Base-by-base conservation (phyloP, 2,113 vertebrate species). In the Pipra filicauda region DNA sequence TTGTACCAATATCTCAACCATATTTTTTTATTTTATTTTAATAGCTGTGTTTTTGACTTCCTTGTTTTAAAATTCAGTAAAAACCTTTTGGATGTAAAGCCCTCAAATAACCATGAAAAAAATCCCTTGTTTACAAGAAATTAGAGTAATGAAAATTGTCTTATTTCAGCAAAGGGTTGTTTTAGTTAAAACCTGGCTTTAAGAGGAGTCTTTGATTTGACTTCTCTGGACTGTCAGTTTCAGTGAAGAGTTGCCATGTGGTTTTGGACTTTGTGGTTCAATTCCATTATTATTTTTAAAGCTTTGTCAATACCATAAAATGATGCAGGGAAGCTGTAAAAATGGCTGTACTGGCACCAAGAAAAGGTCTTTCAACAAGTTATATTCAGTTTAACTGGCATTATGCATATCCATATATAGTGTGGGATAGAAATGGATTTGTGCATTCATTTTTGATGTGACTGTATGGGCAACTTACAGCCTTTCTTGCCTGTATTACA, bases 91-190 rank as follows among this genome's bases (percentile, higher is more conserved):
- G 6, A 23, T 5, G 5, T n/a, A 39, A 59, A 76, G 10, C 6
- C 3, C 11, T 39, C 9, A 78, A 52, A 31, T 37, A 73, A 24
- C 23, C 5, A 9, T 57, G 31, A 67, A 83, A 61, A 30, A 76
- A 48, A 21, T 37, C 2, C 8, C 8, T 37, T 69, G 5, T 66
- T 70, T 64, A 9, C 30, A 76, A 28, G 35, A 83, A 59, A 43
- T 55, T 4, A 46, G 15, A 4, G 14, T 65, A 6, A 35, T 1
- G 1, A 7, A 69, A 43, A 51, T 61, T 6, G 2, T 48, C 8
- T 72, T 69, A 24, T 51, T 91, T 88, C 43, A 43, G 28, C n/a
- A 48, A 58, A 26, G 16, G 5, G 2, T 44, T 73, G 4, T 73
- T 93, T 69, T 19, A 43, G 13, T 73, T 93, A 84, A 52, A 64